Evolutionary conservation across 2,113 vertebrate species (phyloP).

Genomic region (Labeo catla): DNA sequence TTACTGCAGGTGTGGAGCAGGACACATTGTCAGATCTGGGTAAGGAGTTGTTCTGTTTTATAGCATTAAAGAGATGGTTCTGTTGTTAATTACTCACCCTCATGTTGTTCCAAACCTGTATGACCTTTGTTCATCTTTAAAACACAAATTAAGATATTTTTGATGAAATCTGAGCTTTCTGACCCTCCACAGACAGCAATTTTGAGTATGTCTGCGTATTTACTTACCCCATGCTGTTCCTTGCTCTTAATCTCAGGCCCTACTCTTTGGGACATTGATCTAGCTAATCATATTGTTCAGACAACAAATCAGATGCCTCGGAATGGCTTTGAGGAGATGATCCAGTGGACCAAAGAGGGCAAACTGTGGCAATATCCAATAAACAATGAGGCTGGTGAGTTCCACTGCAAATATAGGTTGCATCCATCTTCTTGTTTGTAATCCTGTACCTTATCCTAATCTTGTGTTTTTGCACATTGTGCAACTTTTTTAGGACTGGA

Average conservation of each 20-base stretch:
- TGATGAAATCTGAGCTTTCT: too few species aligned
- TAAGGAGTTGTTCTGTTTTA: slow-evolving; percentile 43
- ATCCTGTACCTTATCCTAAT: not conserved
- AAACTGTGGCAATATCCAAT: slow-evolving; percentile 92
- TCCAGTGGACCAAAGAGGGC: slow-evolving; percentile 93
- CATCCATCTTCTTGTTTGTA: not conserved
- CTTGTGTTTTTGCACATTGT: not conserved
- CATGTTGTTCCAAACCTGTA: too few species aligned
- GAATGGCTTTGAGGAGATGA: slow-evolving; percentile 95
- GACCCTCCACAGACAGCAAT: too few species aligned
- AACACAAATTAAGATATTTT: too few species aligned
- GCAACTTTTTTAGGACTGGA: slow-evolving; percentile 81
- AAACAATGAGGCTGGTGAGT: slow-evolving; percentile 88
- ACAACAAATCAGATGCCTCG: slow-evolving; percentile 73
- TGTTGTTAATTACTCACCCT: too few species aligned
- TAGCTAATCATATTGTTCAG: slow-evolving; percentile 78
- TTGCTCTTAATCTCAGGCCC: slow-evolving; percentile 67
- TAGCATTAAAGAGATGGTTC: not conserved
- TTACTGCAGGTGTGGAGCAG: slow-evolving; percentile 67
- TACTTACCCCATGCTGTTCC: not conserved
- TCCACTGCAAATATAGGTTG: not conserved
- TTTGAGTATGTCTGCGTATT: not conserved
- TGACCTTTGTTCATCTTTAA: too few species aligned
- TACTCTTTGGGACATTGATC: slow-evolving; percentile 91
- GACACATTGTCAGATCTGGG: slow-evolving; percentile 61